phyloP scores from a whole-genome alignment of 2,797 vertebrate genomes.

The Lindbergichthys nudifrons region DNA sequence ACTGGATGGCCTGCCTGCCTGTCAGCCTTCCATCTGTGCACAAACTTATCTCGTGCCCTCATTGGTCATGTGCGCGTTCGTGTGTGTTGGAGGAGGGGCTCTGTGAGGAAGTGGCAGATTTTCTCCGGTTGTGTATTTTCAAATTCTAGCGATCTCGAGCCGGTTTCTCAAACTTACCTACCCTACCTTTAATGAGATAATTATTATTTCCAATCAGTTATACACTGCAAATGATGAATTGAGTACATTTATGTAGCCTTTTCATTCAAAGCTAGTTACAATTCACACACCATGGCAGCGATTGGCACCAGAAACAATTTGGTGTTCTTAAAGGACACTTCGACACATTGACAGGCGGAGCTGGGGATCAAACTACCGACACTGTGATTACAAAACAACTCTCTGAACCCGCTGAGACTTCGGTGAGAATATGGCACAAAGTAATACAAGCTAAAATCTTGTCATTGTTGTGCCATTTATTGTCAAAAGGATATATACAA shows the following conservation, averaged over 20 bases:
- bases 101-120: no score
- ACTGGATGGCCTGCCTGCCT: no score
- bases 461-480: neutral
- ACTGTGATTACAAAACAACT: conserved; percentile 5
- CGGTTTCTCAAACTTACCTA: no score
- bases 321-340: conserved; percentile 15
- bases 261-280: neutral
- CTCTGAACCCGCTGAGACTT: conserved; percentile 10
- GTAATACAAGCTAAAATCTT: neutral
- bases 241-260: neutral
- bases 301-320: conserved; percentile 4
- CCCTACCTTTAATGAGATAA: neutral
- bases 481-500: conserved; percentile 11
- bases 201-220: neutral
- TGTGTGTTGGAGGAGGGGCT: no score
- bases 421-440: neutral
- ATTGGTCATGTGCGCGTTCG: no score
- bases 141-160: no score
- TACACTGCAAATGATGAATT: neutral
- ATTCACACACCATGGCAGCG: neutral
- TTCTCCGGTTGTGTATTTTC: no score
- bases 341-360: neutral
- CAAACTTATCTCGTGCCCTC: no score
- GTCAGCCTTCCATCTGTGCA: no score
- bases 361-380: conserved; percentile 1